Percentiles rank a stretch among this genome's conserved stretches.
These are phyloP conservation scores for Seriola rivoliana DNA, from an alignment of 2,113 vertebrate genomes.

Conservation along the genomic window DNA sequence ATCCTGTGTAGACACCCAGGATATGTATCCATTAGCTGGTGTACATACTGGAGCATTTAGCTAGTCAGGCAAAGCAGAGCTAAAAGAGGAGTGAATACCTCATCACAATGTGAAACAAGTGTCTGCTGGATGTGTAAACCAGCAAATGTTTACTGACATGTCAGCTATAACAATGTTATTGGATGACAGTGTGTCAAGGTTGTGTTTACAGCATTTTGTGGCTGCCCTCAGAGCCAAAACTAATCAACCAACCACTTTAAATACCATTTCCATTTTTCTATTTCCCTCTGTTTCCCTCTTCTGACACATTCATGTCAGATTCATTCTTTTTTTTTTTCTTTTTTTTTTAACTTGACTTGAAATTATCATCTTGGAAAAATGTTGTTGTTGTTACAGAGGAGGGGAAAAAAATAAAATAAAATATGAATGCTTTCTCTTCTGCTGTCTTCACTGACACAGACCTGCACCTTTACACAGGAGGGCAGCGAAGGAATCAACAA, in stretches of 20 bases:
- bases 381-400: background rate
- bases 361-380: background rate
- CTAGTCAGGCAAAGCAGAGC: background rate
- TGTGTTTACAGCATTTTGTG: background rate
- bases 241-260: background rate
- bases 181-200: background rate
- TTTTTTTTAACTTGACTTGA: constrained; percentile 1
- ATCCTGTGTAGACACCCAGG: no score
- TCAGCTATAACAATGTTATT: background rate
- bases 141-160: background rate
- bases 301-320: background rate
- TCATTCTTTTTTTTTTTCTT: background rate
- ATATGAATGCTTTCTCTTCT: background rate
- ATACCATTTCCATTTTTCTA: constrained; percentile 3
- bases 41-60: background rate
- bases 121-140: background rate
- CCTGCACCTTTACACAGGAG: background rate
- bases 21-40: no score
- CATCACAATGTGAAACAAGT: no score
- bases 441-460: background rate
- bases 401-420: background rate
- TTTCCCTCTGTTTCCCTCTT: background rate
- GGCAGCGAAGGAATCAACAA: background rate
- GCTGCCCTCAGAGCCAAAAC: constrained; percentile 7
- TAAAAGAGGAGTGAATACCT: background rate